Evolutionary conservation across 2,797 vertebrate species (phyloP).

Genomic region (Myripristis jacobus): DNA sequence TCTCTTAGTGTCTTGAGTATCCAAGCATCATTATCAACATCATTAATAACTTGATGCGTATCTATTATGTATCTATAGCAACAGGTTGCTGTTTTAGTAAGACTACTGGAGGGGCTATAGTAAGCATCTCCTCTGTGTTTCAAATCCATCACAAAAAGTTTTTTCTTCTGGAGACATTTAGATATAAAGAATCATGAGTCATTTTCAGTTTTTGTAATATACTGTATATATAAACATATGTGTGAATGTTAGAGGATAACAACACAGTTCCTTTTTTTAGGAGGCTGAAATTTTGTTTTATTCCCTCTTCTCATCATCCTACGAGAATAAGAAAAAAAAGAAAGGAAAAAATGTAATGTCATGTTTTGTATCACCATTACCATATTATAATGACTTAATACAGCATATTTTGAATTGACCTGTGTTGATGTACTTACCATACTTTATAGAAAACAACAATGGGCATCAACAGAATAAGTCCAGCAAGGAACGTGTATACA

Average conservation of each 20-base stretch:
- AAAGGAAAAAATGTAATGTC: not conserved
- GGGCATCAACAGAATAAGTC: constrained; percentile 81
- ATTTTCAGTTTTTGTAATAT: not conserved
- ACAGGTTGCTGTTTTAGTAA: too few species aligned
- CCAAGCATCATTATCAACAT: too few species aligned
- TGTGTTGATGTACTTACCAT: constrained; percentile 81
- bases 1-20: too few species aligned
- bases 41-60: too few species aligned
- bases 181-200: too few species aligned
- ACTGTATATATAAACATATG: not conserved
- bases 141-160: not conserved
- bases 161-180: not conserved
- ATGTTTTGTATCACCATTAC: not conserved
- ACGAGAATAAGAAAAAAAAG: constrained; percentile 35
- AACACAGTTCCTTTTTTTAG: constrained; percentile 52
- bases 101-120: too few species aligned
- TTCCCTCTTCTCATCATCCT: constrained; percentile 66
- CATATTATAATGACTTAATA: not conserved
- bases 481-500: constrained; percentile 79
- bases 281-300: constrained; percentile 55
- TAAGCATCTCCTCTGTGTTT: not conserved
- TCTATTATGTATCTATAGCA: too few species aligned
- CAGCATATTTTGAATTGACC: not conserved
- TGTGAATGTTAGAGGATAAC: constrained; percentile 44
- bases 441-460: constrained; percentile 83